Evolutionary conservation across 2,888 invertebrate genomes (phyloP).

Genomic region (Pollenia labialis): DNA sequence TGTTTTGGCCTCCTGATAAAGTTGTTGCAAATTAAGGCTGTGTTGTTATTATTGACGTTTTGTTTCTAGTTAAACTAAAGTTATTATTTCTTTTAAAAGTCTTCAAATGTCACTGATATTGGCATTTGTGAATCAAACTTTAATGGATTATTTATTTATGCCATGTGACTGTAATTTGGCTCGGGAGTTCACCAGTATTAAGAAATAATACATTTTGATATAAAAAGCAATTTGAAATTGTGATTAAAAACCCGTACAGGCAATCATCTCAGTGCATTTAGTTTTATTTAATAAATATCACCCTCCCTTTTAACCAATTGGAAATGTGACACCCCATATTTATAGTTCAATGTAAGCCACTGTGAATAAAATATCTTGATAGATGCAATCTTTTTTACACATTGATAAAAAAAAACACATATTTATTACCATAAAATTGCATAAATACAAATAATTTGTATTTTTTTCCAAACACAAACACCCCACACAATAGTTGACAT

Average conservation of each 20-base stretch:
- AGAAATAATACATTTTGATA: no score
- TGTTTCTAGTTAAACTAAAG: not conserved
- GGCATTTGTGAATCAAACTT: slow-evolving; percentile 37
- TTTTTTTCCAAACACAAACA: slow-evolving; percentile 16
- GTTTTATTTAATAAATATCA: slow-evolving; percentile 1
- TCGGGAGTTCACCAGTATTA: slow-evolving; percentile 32
- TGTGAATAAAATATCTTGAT: slow-evolving; percentile 17
- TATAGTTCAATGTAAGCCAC: slow-evolving; percentile 28
- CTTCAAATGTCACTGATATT: slow-evolving; percentile 50
- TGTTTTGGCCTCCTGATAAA: slow-evolving; percentile 25
- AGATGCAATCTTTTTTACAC: slow-evolving; percentile 14
- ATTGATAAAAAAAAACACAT: slow-evolving; percentile 18
- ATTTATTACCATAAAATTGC: slow-evolving; percentile 53
- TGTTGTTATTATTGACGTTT: not conserved
- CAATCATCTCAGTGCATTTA: no score
- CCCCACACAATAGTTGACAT: slow-evolving; percentile 48
- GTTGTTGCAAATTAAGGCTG: not conserved
- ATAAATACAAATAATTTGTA: slow-evolving; percentile 27
- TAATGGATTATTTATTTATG: slow-evolving; percentile 12
- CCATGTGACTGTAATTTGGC: slow-evolving; percentile 16
- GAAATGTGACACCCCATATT: slow-evolving; percentile 14
- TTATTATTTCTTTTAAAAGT: slow-evolving; percentile 23
- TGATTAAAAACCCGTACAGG: no score
- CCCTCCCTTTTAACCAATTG: not conserved
- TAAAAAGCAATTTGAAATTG: not conserved